phyloP scores from a whole-genome alignment of 2,888 invertebrate species.

The Crocallis elinguaria region DNA sequence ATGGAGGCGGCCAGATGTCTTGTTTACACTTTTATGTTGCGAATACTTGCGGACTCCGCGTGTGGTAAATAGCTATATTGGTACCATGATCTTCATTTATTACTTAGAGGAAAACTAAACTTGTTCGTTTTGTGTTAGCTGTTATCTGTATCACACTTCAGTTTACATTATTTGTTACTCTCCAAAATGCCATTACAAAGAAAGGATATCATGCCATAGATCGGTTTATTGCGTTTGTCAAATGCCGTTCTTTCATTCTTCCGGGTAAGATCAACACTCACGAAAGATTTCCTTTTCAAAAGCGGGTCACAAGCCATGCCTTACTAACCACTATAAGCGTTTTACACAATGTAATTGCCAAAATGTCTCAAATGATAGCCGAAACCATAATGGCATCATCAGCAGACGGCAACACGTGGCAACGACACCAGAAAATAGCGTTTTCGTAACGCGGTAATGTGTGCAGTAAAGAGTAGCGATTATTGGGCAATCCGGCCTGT shows the following conservation, averaged over 20 bases:
- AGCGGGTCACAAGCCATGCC: background rate
- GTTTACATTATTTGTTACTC: too few relatives aligned
- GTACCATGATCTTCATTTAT: background rate
- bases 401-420: constrained; percentile 30
- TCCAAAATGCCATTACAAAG: too few relatives aligned
- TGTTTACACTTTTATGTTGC: constrained; percentile 7
- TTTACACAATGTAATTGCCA: constrained; percentile 7
- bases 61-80: constrained; percentile 21
- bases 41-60: constrained; percentile 17
- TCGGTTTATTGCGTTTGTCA: too few relatives aligned
- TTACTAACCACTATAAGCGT: background rate
- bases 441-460: constrained; percentile 39
- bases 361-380: background rate
- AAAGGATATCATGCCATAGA: too few relatives aligned
- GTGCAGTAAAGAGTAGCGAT: constrained; percentile 31
- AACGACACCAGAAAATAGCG: constrained; percentile 27
- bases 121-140: too few relatives aligned
- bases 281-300: background rate
- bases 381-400: constrained; percentile 17
- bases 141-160: too few relatives aligned
- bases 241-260: background rate
- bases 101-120: background rate
- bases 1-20: constrained; percentile 14
- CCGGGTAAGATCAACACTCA: background rate
- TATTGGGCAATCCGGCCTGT: constrained; percentile 43